These are phyloP conservation scores for Drosophila serrata DNA, from an alignment of 1,140 invertebrate species.

Conservation along the genomic window DNA sequence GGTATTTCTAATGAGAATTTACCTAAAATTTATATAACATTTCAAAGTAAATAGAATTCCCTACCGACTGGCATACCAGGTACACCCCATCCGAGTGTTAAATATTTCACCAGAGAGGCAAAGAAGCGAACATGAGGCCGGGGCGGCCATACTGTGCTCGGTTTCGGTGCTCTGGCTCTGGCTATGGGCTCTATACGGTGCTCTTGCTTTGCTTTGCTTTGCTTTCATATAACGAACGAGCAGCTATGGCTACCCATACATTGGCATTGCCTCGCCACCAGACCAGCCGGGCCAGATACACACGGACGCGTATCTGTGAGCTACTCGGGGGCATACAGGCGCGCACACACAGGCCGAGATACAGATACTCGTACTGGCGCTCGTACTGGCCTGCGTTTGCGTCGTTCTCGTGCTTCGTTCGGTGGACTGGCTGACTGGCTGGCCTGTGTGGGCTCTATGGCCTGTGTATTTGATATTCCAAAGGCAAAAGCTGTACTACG, in stretches of 20 bases:
- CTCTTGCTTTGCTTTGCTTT: slow-evolving; percentile 31
- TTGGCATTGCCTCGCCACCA: slow-evolving; percentile 18
- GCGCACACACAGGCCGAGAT: slow-evolving; percentile 6
- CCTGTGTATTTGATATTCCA: slow-evolving; percentile 82
- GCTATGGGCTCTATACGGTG: no score
- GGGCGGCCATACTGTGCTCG: slow-evolving; percentile 51
- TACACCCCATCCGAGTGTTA: slow-evolving; percentile 30
- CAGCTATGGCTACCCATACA: slow-evolving; percentile 22
- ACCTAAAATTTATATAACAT: not conserved
- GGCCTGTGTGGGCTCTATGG: slow-evolving; percentile 47
- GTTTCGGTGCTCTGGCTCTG: slow-evolving; percentile 60
- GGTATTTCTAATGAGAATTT: not conserved
- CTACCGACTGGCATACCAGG: slow-evolving; percentile 2
- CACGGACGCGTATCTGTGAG: slow-evolving; percentile 45
- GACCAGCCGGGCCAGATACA: slow-evolving; percentile 70
- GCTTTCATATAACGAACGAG: slow-evolving; percentile 73
- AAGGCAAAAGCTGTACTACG: slow-evolving; percentile 79
- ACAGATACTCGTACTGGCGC: slow-evolving; percentile 47
- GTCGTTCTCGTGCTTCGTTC: slow-evolving; percentile 63
- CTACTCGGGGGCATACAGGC: slow-evolving; percentile 42
- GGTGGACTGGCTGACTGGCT: slow-evolving; percentile 36
- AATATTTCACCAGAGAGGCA: slow-evolving; percentile 16
- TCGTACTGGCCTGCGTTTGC: slow-evolving; percentile 72
- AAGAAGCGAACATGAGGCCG: slow-evolving; percentile 60
- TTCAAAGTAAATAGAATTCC: not conserved